Percentiles rank a stretch among this genome's conserved stretches.
These are phyloP conservation scores for Drosophila lowei DNA, from an alignment of 1,140 invertebrate genomes.

Conservation along the genomic window DNA sequence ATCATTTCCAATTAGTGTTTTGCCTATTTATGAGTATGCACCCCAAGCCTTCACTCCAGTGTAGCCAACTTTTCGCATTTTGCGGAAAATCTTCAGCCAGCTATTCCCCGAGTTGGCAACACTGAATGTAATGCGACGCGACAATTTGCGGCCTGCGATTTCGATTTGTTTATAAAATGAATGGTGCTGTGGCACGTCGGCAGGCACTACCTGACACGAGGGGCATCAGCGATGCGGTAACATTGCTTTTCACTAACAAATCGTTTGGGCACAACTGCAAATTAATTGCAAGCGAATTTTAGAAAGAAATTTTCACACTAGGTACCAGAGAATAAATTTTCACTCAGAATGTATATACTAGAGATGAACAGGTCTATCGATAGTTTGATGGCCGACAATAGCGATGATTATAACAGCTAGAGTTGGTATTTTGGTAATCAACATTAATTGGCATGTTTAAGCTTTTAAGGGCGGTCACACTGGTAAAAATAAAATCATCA, in stretches of 20 bases:
- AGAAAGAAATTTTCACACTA: conserved; percentile 53
- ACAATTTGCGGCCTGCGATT: conserved; percentile 50
- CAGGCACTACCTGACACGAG: conserved; percentile 5
- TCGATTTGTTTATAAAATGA: conserved; percentile 15
- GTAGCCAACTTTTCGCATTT: too few relatives aligned
- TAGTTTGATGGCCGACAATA: neutral
- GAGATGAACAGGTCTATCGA: conserved; percentile 12
- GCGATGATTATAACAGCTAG: conserved; percentile 16
- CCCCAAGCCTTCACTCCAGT: too few relatives aligned
- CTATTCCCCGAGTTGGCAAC: conserved; percentile 47
- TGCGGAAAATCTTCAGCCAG: too few relatives aligned
- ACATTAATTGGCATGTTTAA: neutral
- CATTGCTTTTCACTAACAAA: neutral
- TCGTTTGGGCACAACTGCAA: conserved; percentile 4
- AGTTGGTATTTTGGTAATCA: neutral
- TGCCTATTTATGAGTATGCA: too few relatives aligned
- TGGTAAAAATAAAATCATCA: conserved; percentile 32
- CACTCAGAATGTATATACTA: conserved; percentile 63
- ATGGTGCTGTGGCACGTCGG: conserved; percentile 4
- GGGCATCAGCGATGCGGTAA: neutral
- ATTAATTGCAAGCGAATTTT: neutral
- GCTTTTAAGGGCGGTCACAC: conserved; percentile 18
- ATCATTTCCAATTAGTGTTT: too few relatives aligned
- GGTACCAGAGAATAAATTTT: conserved; percentile 52
- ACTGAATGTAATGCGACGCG: conserved; percentile 69